Conservation (phyloP, 2,797 vertebrate species). For the Sphenodon punctatus region DNA sequence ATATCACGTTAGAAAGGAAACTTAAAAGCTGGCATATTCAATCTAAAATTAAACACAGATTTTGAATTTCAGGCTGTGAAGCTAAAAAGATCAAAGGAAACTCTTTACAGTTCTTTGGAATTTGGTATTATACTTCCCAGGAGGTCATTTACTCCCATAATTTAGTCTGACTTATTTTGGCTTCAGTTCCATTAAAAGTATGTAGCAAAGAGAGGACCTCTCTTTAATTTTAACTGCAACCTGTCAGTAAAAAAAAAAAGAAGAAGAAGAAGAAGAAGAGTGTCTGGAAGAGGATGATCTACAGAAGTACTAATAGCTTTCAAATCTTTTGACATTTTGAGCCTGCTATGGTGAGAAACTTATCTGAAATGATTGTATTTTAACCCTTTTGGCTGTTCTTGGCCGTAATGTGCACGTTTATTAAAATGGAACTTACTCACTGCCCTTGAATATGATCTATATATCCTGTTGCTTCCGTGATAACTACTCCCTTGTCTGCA, state of each 20-base stretch:
- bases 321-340: constrained; percentile 78
- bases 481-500: constrained; percentile 45
- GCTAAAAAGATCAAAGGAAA: constrained; percentile 83
- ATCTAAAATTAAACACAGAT: constrained; percentile 84
- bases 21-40: constrained; percentile 79
- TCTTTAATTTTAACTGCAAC: constrained; percentile 79
- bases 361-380: constrained; percentile 72
- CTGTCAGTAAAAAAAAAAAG: constrained; percentile 71
- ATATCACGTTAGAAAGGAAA: constrained; percentile 79
- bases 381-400: constrained; percentile 70
- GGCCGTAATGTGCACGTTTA: constrained; percentile 53
- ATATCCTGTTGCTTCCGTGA: constrained; percentile 44
- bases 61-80: constrained; percentile 81
- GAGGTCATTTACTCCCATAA: constrained; percentile 84
- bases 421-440: constrained; percentile 56
- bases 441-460: constrained; percentile 38
- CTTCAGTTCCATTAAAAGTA: constrained; percentile 81
- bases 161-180: constrained; percentile 86
- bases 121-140: constrained; percentile 80
- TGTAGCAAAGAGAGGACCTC: constrained; percentile 71
- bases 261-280: constrained; percentile 64
- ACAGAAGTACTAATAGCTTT: constrained; percentile 78
- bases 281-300: constrained; percentile 77
- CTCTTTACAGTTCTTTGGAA: constrained; percentile 80
- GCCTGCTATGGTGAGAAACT: constrained; percentile 68